Evolutionary conservation across 1,140 invertebrate genomes (phyloP).

Genomic region (Tribolium madens): DNA sequence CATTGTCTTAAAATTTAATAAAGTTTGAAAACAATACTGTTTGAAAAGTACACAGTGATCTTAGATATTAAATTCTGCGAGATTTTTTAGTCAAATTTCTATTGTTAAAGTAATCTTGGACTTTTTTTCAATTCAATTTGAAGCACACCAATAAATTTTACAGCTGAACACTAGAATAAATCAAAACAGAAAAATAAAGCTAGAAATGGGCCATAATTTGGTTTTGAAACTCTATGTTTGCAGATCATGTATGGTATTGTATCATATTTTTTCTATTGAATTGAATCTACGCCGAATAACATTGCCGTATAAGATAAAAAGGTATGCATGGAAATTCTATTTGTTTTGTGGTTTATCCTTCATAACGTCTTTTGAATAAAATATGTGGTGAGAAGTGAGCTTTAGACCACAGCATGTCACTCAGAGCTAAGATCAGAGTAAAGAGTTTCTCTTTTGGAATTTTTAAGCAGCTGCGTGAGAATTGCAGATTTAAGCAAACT

Average conservation of each 20-base stretch:
- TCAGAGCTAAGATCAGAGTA: conserved; percentile 23
- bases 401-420: conserved; percentile 36
- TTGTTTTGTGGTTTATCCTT: conserved; percentile 41
- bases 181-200: no score
- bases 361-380: conserved; percentile 37
- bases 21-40: not conserved
- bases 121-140: not conserved
- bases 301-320: conserved; percentile 19
- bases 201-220: no score
- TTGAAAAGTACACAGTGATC: not conserved
- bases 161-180: no score
- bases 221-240: not conserved
- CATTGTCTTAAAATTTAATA: not conserved
- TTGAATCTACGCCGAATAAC: conserved; percentile 16
- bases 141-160: no score
- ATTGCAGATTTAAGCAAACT: conserved; percentile 38
- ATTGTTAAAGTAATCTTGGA: not conserved
- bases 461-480: conserved; percentile 36
- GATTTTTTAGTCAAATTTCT: not conserved
- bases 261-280: conserved; percentile 17
- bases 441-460: conserved; percentile 33
- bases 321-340: conserved; percentile 32
- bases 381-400: conserved; percentile 33
- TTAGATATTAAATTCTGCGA: not conserved
- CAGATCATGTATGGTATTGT: not conserved